phyloP scores from a whole-genome alignment of 2,797 vertebrate species.

The Falco peregrinus region DNA sequence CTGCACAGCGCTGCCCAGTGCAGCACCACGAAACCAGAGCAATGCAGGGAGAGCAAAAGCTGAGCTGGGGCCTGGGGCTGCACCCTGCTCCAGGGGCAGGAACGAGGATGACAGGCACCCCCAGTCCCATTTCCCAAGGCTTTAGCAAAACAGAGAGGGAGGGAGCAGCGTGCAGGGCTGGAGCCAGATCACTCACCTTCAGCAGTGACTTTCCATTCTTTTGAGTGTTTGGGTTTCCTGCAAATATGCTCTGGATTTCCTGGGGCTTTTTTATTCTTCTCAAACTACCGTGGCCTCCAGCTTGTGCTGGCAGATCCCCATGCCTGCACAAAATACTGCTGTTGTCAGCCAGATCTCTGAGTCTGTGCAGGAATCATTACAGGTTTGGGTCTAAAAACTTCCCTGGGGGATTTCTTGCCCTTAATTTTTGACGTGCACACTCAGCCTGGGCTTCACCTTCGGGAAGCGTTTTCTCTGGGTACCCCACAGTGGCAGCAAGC shows the following conservation, averaged over 20 bases:
- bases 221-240: neutral
- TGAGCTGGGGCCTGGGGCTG: neutral
- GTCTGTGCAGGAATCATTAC: neutral
- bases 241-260: conserved; percentile 15
- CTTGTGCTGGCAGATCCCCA: neutral
- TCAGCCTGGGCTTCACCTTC: neutral
- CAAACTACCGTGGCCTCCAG: neutral
- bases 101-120: accelerated
- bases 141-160: neutral
- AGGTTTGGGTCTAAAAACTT: neutral
- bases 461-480: neutral
- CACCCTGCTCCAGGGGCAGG: no score
- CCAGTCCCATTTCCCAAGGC: neutral
- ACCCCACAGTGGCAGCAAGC: neutral
- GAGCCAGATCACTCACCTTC: neutral
- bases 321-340: neutral
- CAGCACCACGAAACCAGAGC: neutral
- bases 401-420: neutral
- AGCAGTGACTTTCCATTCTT: neutral
- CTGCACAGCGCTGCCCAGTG: accelerated
- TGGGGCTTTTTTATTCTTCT: conserved; percentile 1
- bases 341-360: neutral
- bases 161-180: neutral
- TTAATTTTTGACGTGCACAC: neutral
- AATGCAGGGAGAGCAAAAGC: neutral